A percentile compares a stretch with the other conserved stretches of the same genome.
Conservation (phyloP, 2,113 vertebrate species). For the Urocitellus parryii region DNA sequence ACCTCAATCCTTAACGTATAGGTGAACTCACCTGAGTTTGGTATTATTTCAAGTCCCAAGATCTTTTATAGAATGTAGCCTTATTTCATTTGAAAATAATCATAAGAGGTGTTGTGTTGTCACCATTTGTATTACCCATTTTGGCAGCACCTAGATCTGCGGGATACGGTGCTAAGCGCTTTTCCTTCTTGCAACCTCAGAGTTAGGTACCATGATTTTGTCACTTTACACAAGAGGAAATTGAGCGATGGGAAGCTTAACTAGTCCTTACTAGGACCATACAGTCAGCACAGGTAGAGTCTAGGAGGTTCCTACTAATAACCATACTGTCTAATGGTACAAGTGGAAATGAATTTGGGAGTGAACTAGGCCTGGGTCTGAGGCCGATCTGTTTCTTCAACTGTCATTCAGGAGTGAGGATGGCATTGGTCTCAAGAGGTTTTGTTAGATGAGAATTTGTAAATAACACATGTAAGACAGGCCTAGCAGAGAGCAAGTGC, state of each 20-base stretch:
- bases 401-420: neutral
- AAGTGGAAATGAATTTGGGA: neutral
- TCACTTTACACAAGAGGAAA: neutral
- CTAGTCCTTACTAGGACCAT: neutral
- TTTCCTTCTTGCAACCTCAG: neutral
- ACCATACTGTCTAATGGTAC: neutral
- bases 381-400: neutral
- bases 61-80: neutral
- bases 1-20: neutral
- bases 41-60: neutral
- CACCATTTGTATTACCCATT: neutral
- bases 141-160: neutral
- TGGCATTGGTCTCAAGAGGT: neutral
- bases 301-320: neutral
- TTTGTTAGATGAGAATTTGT: neutral
- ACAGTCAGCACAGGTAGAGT: neutral
- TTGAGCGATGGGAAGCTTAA: neutral
- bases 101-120: neutral
- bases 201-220: neutral
- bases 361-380: neutral
- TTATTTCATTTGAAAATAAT: neutral
- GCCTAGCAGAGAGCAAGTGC: rapidly evolving
- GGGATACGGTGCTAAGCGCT: neutral
- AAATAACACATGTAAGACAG: neutral
- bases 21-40: neutral